These are phyloP conservation scores for Tipula unca DNA, from an alignment of 2,888 invertebrate species.

Conservation along the genomic window DNA sequence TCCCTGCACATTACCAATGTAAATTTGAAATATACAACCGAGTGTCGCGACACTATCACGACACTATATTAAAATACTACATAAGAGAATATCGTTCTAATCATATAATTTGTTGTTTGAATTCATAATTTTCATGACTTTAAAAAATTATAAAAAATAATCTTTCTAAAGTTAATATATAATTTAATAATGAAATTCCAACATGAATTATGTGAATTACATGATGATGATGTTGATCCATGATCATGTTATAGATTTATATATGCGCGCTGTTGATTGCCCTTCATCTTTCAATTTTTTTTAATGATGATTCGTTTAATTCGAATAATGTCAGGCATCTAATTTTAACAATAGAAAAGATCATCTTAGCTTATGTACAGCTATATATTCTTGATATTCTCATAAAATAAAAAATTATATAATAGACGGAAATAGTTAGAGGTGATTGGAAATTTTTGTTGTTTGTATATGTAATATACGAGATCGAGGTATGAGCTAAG, in stretches of 20 bases:
- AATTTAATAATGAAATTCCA: not conserved
- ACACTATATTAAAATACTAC: not conserved
- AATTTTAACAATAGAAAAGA: not conserved
- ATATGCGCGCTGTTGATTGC: not conserved
- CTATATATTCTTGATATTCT: not conserved
- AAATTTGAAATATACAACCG: too few species aligned
- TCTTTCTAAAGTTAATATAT: not conserved
- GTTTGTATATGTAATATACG: not conserved
- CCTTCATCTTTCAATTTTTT: slow-evolving; percentile 8
- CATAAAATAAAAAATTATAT: not conserved
- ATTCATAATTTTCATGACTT: not conserved
- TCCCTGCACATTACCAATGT: too few species aligned
- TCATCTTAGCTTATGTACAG: not conserved
- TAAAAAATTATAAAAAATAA: not conserved
- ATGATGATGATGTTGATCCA: not conserved
- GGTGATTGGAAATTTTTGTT: not conserved
- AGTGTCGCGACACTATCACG: not conserved
- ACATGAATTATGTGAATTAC: not conserved
- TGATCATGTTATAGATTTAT: not conserved
- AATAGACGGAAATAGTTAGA: not conserved
- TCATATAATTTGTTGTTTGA: not conserved
- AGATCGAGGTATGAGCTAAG: not conserved
- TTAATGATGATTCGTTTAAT: not conserved
- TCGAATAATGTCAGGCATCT: not conserved
- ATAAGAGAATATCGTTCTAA: not conserved